Conservation (phyloP, 2,888 invertebrate species). For the Disparrhopalites patrizii region DNA sequence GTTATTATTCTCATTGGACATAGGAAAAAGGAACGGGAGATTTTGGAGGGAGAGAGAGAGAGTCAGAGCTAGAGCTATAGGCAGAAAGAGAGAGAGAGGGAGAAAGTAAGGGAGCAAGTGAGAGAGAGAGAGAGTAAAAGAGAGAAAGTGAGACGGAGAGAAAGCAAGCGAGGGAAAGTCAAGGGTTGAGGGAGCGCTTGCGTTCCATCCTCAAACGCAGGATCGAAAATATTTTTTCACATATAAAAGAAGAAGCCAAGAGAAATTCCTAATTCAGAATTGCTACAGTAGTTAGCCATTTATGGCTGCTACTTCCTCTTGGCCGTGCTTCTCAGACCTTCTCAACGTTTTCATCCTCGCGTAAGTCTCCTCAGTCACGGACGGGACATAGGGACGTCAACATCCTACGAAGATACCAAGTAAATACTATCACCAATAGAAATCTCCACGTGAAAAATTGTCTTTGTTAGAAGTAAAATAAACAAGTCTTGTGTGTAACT, state of each 20-base stretch:
- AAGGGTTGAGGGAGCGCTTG: conserved; percentile 31
- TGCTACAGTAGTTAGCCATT: conserved; percentile 47
- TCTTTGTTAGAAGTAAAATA: too few relatives aligned
- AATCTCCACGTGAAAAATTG: too few relatives aligned
- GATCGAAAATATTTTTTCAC: conserved; percentile 22
- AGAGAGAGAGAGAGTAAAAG: too few relatives aligned
- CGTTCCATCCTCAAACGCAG: conserved; percentile 24
- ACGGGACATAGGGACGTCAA: neutral
- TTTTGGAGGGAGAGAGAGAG: conserved; percentile 7
- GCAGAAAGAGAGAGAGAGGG: too few relatives aligned
- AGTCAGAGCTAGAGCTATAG: conserved; percentile 4
- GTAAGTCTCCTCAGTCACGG: too few relatives aligned
- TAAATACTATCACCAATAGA: neutral
- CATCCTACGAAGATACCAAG: neutral
- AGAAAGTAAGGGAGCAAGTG: neutral
- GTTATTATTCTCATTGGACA: conserved; percentile 7
- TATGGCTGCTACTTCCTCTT: conserved; percentile 48
- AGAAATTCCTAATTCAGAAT: conserved; percentile 42
- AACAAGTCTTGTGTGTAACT: too few relatives aligned
- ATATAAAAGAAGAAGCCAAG: conserved; percentile 31
- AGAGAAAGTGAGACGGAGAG: too few relatives aligned
- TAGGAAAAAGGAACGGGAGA: conserved; percentile 2
- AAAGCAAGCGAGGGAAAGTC: too few relatives aligned
- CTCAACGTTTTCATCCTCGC: neutral
- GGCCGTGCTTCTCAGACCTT: neutral